phyloP scores from a whole-genome alignment of 1,140 invertebrate species.

The Archegozetes longisetosus region DNA sequence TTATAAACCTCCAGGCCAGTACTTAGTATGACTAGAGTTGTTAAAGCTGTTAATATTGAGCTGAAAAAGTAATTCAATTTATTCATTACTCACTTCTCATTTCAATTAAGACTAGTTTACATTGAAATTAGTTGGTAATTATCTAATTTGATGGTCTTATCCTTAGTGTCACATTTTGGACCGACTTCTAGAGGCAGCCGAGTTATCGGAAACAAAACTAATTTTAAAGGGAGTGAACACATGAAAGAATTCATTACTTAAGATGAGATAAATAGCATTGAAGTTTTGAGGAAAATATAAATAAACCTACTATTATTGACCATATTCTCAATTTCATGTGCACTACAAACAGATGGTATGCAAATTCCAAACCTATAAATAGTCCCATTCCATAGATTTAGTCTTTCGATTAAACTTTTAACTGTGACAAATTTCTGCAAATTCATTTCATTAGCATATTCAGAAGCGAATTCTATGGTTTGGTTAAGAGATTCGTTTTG shows the following conservation, averaged over 20 bases:
- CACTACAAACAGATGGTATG: constrained; percentile 7
- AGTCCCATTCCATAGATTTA: constrained; percentile 1
- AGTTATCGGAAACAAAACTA: constrained; percentile 8
- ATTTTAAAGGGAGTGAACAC: neutral
- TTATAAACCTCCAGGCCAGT: neutral
- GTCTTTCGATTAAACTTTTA: constrained; percentile 1
- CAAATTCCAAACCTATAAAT: constrained; percentile 7
- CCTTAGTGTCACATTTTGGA: constrained; percentile 2
- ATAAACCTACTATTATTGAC: constrained; percentile 3
- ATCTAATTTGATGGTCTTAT: neutral
- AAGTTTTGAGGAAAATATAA: neutral
- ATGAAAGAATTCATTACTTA: neutral
- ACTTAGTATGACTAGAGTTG: neutral
- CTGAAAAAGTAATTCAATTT: too few relatives aligned
- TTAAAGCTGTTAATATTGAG: neutral
- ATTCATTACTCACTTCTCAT: too few relatives aligned
- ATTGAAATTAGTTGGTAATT: constrained; percentile 5
- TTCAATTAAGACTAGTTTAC: too few relatives aligned
- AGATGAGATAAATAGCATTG: neutral
- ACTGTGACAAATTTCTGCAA: too few relatives aligned
- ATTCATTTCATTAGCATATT: too few relatives aligned
- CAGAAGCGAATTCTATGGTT: too few relatives aligned
- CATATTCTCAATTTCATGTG: constrained; percentile 6
- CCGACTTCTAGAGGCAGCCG: constrained; percentile 3
- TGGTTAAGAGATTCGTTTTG: too few relatives aligned